These are phyloP conservation scores for Rhagologus leucostigma DNA, from an alignment of 2,113 vertebrate species.

Conservation along the genomic window DNA sequence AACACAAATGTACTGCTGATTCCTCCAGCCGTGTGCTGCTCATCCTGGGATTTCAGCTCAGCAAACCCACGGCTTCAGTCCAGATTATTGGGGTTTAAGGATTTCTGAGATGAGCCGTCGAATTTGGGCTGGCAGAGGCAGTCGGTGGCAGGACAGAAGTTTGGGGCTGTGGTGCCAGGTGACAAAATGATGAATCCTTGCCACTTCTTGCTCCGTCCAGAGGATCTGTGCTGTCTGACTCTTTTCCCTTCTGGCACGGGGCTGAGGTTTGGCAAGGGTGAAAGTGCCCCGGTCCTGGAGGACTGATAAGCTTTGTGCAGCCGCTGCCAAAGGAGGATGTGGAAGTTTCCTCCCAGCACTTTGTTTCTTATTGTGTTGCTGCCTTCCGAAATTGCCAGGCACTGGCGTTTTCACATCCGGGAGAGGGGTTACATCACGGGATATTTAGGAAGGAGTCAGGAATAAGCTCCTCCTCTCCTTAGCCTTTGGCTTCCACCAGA, in stretches of 20 bases:
- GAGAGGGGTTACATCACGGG: constrained; percentile 36
- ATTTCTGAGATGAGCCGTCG: not conserved
- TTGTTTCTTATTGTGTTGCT: constrained; percentile 45
- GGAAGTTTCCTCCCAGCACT: constrained; percentile 64
- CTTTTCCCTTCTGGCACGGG: not conserved
- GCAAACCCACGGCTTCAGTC: not conserved
- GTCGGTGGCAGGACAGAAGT: fast-evolving
- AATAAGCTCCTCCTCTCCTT: constrained; percentile 28
- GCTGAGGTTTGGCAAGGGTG: constrained; percentile 43
- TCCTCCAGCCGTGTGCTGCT: not conserved
- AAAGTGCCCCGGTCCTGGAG: not conserved
- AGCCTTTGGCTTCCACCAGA: not conserved
- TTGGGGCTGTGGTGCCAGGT: not conserved
- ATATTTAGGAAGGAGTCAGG: constrained; percentile 33
- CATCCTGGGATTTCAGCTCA: not conserved
- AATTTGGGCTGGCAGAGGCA: not conserved
- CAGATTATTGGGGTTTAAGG: fast-evolving
- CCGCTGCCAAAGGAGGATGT: constrained; percentile 59
- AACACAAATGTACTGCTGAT: not conserved
- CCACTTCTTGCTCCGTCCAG: not conserved
- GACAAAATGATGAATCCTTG: not conserved
- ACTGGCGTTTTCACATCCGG: constrained; percentile 59
- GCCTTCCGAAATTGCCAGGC: constrained; percentile 30
- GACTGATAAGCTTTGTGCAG: not conserved
- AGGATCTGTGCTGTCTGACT: not conserved